Conservation (phyloP, 1,140 invertebrate species). For the Drosophila tristis region DNA sequence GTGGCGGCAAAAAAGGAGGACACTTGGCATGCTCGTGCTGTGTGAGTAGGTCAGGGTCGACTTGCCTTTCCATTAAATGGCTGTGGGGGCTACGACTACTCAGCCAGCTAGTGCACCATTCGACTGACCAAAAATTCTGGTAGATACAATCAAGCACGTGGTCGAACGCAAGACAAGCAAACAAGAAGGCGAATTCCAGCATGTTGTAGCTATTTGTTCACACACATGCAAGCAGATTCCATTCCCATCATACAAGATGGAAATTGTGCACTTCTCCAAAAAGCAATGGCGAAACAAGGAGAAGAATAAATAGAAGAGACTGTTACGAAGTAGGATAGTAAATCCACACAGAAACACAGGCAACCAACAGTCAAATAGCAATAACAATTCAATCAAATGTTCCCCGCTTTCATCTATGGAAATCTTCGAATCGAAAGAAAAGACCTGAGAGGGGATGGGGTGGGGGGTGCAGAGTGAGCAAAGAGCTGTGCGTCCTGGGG, state of each 20-base stretch:
- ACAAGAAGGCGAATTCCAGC: constrained; percentile 15
- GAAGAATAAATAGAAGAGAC: too few species aligned
- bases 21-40: too few species aligned
- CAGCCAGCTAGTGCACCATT: constrained; percentile 35
- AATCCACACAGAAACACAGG: constrained; percentile 33
- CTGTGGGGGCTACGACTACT: constrained; percentile 25
- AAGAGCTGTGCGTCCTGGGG: neutral
- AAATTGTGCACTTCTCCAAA: constrained; percentile 68
- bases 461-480: neutral
- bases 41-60: constrained; percentile 61
- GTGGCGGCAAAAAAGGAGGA: neutral
- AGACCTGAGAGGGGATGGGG: neutral
- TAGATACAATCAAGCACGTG: constrained; percentile 18
- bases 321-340: constrained; percentile 2
- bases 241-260: neutral
- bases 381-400: constrained; percentile 81
- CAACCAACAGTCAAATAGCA: constrained; percentile 57
- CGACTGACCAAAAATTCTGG: constrained; percentile 32
- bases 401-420: constrained; percentile 59
- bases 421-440: constrained; percentile 63
- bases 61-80: neutral
- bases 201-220: constrained; percentile 62
- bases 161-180: constrained; percentile 1
- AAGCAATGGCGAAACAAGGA: constrained; percentile 35
- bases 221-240: constrained; percentile 14